phyloP scores from a whole-genome alignment of 2,797 vertebrate genomes.

The Myotis vivesi region DNA sequence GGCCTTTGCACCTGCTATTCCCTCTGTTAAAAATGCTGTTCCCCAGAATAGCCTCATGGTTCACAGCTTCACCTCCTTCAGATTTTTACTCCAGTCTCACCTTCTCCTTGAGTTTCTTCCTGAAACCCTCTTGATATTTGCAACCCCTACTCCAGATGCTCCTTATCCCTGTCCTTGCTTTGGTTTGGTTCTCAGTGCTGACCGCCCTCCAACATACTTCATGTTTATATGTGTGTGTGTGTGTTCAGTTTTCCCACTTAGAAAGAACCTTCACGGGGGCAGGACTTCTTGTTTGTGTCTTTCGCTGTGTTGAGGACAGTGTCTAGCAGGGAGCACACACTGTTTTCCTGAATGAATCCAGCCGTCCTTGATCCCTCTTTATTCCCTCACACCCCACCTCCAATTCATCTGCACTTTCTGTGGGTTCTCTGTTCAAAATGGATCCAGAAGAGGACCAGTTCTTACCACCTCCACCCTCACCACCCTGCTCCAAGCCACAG shows the following conservation, averaged over 20 bases:
- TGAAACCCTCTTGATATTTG: background rate
- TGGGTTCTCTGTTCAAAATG: background rate
- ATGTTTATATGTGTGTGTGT: background rate
- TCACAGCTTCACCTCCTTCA: background rate
- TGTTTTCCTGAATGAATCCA: background rate
- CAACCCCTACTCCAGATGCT: too few species aligned
- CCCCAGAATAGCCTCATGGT: background rate
- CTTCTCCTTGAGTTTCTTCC: background rate
- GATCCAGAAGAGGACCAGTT: background rate
- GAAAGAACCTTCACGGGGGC: background rate
- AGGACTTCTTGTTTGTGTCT: background rate
- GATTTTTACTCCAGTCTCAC: background rate
- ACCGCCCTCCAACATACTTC: background rate
- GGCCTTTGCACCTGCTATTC: background rate
- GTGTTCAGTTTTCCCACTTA: background rate
- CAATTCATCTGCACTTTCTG: background rate
- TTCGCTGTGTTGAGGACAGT: background rate
- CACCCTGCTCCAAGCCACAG: background rate
- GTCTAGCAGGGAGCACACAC: background rate
- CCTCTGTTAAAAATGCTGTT: background rate
- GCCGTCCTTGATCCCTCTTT: background rate
- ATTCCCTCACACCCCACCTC: background rate
- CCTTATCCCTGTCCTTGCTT: background rate
- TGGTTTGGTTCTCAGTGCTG: background rate
- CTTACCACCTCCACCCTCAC: background rate